Conservation (phyloP, 2,888 invertebrate genomes). For the Thereva nobilitata region DNA sequence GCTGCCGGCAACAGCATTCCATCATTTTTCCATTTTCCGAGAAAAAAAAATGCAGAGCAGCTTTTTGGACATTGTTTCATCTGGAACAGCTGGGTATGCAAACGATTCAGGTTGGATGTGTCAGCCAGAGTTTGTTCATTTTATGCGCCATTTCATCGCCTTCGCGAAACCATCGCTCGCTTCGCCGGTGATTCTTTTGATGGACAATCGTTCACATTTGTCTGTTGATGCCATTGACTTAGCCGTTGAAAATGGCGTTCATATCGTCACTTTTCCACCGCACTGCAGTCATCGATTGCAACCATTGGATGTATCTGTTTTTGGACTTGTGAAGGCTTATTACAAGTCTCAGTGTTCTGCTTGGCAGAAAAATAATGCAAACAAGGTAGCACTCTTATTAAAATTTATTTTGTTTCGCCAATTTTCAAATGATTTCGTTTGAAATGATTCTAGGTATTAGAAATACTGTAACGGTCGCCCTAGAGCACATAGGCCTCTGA, state of each 20-base stretch:
- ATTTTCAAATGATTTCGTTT: slow-evolving; percentile 17
- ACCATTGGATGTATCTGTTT: slow-evolving; percentile 7
- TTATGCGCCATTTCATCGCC: slow-evolving; percentile 37
- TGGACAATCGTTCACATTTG: slow-evolving; percentile 44
- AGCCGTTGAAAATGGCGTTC: slow-evolving; percentile 46
- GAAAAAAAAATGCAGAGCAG: slow-evolving; percentile 36
- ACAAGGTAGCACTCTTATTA: slow-evolving; percentile 16
- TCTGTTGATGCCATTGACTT: slow-evolving; percentile 45
- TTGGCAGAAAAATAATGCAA: slow-evolving; percentile 39
- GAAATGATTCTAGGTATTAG: slow-evolving; percentile 22
- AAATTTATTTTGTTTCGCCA: neutral
- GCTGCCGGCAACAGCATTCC: slow-evolving; percentile 27
- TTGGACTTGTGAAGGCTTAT: slow-evolving; percentile 1
- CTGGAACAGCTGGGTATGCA: slow-evolving; percentile 8
- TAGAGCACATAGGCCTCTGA: no score
- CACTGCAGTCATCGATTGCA: slow-evolving; percentile 45
- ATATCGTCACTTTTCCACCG: slow-evolving; percentile 33
- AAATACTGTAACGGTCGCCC: no score
- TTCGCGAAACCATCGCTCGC: slow-evolving; percentile 35
- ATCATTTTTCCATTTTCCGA: slow-evolving; percentile 36
- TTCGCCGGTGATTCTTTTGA: slow-evolving; percentile 39
- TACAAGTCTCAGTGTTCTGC: slow-evolving; percentile 17
- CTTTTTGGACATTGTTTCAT: slow-evolving; percentile 39
- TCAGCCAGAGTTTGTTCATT: slow-evolving; percentile 44
- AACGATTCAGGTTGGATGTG: slow-evolving; percentile 45